A percentile compares a stretch with the other conserved stretches of the same genome.
Evolutionary conservation across 1,140 invertebrate genomes (phyloP).

Genomic region (Dryas iulia): DNA sequence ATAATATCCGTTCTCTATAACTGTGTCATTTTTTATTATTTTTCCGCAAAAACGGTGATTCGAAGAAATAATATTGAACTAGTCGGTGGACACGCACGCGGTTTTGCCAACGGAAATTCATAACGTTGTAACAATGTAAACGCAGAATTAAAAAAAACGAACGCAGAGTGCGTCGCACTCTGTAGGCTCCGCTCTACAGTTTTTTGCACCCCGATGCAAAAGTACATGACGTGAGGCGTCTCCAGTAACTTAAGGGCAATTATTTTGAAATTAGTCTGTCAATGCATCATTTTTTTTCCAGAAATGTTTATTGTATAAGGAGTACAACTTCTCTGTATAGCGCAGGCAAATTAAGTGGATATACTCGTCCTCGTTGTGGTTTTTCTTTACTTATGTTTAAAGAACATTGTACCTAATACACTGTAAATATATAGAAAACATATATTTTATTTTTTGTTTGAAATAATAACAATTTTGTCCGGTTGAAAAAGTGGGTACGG

Average conservation of each 20-base stretch:
- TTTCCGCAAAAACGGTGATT: constrained; percentile 24
- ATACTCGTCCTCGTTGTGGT: not conserved
- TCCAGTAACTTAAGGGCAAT: constrained; percentile 37
- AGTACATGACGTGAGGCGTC: constrained; percentile 35
- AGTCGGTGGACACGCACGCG: constrained; percentile 30
- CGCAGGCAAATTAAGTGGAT: not conserved
- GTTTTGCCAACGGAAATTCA: constrained; percentile 48
- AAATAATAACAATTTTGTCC: too few species aligned
- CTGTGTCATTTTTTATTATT: constrained; percentile 26
- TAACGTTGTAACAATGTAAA: constrained; percentile 37
- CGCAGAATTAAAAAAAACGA: constrained; percentile 40
- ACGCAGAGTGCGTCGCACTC: constrained; percentile 47
- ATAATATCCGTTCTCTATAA: constrained; percentile 16
- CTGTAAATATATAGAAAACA: too few species aligned
- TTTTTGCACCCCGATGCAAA: constrained; percentile 41
- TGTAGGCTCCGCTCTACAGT: constrained; percentile 36
- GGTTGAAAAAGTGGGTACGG: too few species aligned
- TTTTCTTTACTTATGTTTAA: not conserved
- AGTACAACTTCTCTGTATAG: not conserved
- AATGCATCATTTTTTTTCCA: constrained; percentile 27
- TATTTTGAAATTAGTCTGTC: constrained; percentile 42
- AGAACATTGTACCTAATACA: too few species aligned
- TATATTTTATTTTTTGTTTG: too few species aligned
- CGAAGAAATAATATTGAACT: constrained; percentile 33
- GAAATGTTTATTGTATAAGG: constrained; percentile 17